These are phyloP conservation scores for Sitobion miscanthi DNA, from an alignment of 1,140 invertebrate genomes.

Conservation along the genomic window DNA sequence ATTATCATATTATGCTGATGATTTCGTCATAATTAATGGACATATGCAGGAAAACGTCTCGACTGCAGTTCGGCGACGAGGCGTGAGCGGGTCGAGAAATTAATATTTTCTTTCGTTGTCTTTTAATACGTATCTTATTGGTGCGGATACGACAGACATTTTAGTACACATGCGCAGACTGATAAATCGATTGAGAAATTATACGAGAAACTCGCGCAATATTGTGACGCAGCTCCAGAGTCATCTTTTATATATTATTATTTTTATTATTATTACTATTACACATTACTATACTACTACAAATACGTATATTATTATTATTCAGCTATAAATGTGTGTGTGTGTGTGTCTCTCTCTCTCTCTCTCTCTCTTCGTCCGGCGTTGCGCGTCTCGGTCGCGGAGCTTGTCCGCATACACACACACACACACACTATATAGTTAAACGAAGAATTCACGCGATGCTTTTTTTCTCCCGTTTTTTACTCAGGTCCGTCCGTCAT, in stretches of 20 bases:
- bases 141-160: not conserved
- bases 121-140: not conserved
- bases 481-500: conserved; percentile 27
- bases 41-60: not conserved
- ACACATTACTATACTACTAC: not conserved
- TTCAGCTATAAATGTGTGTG: not conserved
- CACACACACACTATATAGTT: not conserved
- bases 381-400: not conserved
- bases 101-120: not conserved
- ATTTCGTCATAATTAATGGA: not conserved
- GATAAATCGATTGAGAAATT: not conserved
- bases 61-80: not conserved
- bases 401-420: not conserved
- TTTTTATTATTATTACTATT: not conserved
- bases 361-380: not conserved
- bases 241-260: not conserved
- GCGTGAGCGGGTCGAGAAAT: not conserved
- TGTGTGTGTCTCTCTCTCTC: not conserved
- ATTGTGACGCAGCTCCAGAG: not conserved
- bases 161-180: not conserved
- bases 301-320: not conserved
- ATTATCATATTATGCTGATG: not conserved
- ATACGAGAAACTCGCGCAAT: not conserved
- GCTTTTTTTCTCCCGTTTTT: conserved; percentile 19
- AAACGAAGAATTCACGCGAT: conserved; percentile 29